A percentile compares a stretch with the other conserved stretches of the same genome.
Evolutionary conservation across 2,888 invertebrate species (phyloP).

Genomic region (Allophyes oxyacanthae): DNA sequence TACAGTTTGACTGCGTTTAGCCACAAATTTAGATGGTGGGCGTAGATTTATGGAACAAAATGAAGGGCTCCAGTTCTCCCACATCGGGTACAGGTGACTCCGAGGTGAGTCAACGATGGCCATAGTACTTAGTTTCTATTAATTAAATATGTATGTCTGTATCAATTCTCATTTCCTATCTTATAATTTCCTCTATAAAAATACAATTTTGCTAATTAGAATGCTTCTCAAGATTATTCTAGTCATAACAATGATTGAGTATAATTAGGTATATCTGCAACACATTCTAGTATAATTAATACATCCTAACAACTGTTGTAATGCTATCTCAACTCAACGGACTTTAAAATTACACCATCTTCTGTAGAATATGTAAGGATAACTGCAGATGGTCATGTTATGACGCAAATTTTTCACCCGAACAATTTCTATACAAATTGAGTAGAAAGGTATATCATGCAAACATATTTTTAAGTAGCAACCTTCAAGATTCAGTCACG

Average conservation of each 20-base stretch:
- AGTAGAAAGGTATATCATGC: too few species aligned
- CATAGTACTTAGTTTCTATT: not conserved
- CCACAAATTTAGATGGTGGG: slow-evolving; percentile 51
- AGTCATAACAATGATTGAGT: not conserved
- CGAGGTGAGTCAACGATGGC: not conserved
- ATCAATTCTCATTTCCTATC: not conserved
- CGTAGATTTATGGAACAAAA: slow-evolving; percentile 53
- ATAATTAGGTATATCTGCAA: not conserved
- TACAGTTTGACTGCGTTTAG: slow-evolving; percentile 52
- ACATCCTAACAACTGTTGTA: too few species aligned
- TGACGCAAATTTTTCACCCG: not conserved
- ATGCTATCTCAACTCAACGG: too few species aligned
- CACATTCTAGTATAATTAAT: too few species aligned
- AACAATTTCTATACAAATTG: not conserved
- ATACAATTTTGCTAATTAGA: not conserved
- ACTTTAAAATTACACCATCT: too few species aligned
- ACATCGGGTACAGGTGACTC: slow-evolving; percentile 14
- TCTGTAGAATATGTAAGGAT: too few species aligned
- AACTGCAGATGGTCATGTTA: too few species aligned
- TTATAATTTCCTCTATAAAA: not conserved
- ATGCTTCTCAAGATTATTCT: not conserved
- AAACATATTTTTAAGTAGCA: too few species aligned
- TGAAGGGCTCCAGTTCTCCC: slow-evolving; percentile 38
- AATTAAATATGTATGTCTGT: not conserved
- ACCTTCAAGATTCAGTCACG: slow-evolving; percentile 9